A percentile compares a stretch with the other conserved stretches of the same genome.
Evolutionary conservation across 2,888 invertebrate species (phyloP).

Genomic region (Seladonia tumulorum): DNA sequence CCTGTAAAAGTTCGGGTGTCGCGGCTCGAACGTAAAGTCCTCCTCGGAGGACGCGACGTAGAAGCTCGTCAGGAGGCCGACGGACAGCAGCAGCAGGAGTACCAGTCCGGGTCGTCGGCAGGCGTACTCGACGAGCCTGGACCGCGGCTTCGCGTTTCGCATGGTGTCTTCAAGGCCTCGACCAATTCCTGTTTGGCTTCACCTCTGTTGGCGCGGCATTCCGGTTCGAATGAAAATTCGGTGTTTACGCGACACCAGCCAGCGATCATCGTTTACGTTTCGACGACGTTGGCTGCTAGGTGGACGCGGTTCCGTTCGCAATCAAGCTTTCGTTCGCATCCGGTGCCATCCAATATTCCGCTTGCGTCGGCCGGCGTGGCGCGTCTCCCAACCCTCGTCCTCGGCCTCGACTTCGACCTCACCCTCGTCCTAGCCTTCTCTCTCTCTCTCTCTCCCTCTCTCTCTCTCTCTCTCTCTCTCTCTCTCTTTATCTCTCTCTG

Average conservation of each 20-base stretch:
- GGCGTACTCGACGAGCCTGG: slow-evolving; percentile 71
- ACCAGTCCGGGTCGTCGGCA: slow-evolving; percentile 75
- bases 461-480: no score
- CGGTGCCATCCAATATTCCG: not conserved
- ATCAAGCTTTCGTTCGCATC: not conserved
- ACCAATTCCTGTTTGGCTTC: not conserved
- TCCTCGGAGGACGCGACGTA: slow-evolving; percentile 75
- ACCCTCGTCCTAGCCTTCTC: no score
- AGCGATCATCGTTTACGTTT: not conserved
- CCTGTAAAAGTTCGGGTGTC: slow-evolving; percentile 57
- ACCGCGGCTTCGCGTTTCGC: not conserved
- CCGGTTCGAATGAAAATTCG: not conserved
- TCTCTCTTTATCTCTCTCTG: no score
- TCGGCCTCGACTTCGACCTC: no score
- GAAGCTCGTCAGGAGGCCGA: slow-evolving; percentile 74
- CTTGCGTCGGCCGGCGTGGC: not conserved
- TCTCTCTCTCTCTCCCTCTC: no score
- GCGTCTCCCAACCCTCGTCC: not conserved
- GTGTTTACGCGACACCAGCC: not conserved
- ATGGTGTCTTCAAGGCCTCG: not conserved
- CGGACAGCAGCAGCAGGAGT: slow-evolving; percentile 75
- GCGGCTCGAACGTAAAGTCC: slow-evolving; percentile 70
- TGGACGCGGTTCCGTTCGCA: not conserved
- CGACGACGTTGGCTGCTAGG: not conserved
- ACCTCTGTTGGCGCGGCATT: not conserved